Base-by-base conservation (phyloP, 1,140 invertebrate species). In the Saccostrea echinata region DNA sequence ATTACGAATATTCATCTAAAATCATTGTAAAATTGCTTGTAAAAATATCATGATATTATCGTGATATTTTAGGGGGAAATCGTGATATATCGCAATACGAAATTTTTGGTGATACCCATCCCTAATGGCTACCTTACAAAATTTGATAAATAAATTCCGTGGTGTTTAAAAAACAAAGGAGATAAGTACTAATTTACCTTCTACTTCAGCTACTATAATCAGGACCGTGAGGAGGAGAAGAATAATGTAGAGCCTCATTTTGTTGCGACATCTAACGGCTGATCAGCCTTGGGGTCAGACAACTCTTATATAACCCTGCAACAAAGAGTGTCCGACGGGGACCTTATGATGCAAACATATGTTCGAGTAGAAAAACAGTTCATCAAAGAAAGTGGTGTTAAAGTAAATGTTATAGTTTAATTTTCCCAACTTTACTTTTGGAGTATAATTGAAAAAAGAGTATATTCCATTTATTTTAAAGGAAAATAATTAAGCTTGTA, bases 251-350 rank as follows among this genome's bases (percentile, higher is more conserved):
- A 76, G 68, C 68, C 68, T 76, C 68, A 76, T 76, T 30, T 76
- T 76, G 68, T 12, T 27, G 68, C 30, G 68, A 76, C 68, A 27
- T 33, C 24, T 27, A 33, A 16, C 13, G 68, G 30, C 24, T 30
- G 27, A 18, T 61, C 27, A 30, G 30, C 1, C 16, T 76, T 2
- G 24, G 4, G 13, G 27, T 33, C 68, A 27, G 24, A 8, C 24
- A 2, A 27, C 68, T 61, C 68, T 76, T 76, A 76, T 76, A 76
- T 76, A 76, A 76, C 24, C 24, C 68, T 21, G 27, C 12, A 76
- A 76, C 27, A 18, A 43, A n/a, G 55, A n/a, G 18, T 61, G n/a
- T 61, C n/a, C 55, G 18, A 61, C 1, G 55, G 55, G 55, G 18
- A 61, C 43, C 9, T n/a, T n/a, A 11, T 1, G 8, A 55, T 3